Base-by-base conservation (phyloP, 2,888 invertebrate genomes). In the Dione vanillae region DNA sequence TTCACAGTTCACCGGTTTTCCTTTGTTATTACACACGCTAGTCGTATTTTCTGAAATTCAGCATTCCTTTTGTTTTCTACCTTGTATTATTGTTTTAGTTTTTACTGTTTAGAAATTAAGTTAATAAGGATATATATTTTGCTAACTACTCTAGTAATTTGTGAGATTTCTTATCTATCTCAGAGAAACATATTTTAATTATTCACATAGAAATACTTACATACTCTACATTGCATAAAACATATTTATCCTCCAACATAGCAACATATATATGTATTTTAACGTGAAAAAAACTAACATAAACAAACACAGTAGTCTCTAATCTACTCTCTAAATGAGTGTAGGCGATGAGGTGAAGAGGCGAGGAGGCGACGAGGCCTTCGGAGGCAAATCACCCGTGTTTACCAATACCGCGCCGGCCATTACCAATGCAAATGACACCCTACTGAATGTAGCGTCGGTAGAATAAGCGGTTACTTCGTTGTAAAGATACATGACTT, bases 341-440 rank as follows among this genome's bases (percentile, higher is more conserved):
- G 62, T 54, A 65, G 58, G 52, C 74, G 74, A 54, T 67, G 67
- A 65, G 67, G 27, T 27, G 27, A 3, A 2, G 27, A 3, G 27
- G 27, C 5, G 27, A 5, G 2, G 27, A 2, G 27, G 27, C 5
- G 27, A 5, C 54, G 54, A n/a, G 54, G 54, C n/a, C 54, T 2
- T 67, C 52, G 67, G 72, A 66, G 74, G 84, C 84, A 86, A 88
- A 87, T 89, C 89, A 47, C 82, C 35, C 35, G 27, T 91, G 90
- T 91, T 90, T 90, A 90, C 90, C 88, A 88, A 89, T 86, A 88
- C 86, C 80, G 64, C 78, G 78, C 77, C 80, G 73, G 83, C 82
- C 88, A 92, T 92, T 92, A 91, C 90, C 91, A 91, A 92, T 93
- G 92, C 91, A 92, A 93, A 93, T 91, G 91, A 90, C 86, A 89